A percentile compares a stretch with the other conserved stretches of the same genome.
These are phyloP conservation scores for Ceraclea dissimilis DNA, from an alignment of 2,888 invertebrate species.

Conservation along the genomic window DNA sequence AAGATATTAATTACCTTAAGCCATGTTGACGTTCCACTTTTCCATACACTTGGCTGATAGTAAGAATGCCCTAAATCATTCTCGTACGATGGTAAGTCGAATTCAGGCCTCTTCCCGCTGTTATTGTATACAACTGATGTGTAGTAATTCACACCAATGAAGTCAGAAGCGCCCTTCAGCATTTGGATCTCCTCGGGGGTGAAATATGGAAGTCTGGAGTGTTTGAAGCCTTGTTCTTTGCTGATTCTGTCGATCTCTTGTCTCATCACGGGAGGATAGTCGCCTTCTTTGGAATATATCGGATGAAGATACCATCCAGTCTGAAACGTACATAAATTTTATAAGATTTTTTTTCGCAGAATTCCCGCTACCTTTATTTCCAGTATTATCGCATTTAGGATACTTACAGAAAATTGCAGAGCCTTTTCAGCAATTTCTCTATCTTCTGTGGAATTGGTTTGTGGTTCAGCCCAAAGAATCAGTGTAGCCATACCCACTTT, in stretches of 20 bases:
- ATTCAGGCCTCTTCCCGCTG: slow-evolving; percentile 2
- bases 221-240: slow-evolving; percentile 37
- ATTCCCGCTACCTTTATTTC: no score
- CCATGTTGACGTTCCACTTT: slow-evolving; percentile 16
- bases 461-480: slow-evolving; percentile 38
- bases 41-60: slow-evolving; percentile 21
- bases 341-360: neutral
- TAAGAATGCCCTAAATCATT: slow-evolving; percentile 20
- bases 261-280: slow-evolving; percentile 44
- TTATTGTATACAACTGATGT: slow-evolving; percentile 35
- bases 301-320: slow-evolving; percentile 47
- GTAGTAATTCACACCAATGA: slow-evolving; percentile 58
- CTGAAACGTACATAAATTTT: slow-evolving; percentile 30
- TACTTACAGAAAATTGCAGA: slow-evolving; percentile 38
- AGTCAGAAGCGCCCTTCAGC: slow-evolving; percentile 46
- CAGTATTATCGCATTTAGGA: no score
- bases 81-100: slow-evolving; percentile 13
- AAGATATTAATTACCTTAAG: slow-evolving; percentile 16
- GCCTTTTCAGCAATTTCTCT: slow-evolving; percentile 40
- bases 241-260: slow-evolving; percentile 41
- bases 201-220: slow-evolving; percentile 46
- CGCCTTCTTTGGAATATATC: slow-evolving; percentile 42
- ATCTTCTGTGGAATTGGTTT: slow-evolving; percentile 35
- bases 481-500: slow-evolving; percentile 42
- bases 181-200: slow-evolving; percentile 37